phyloP scores from a whole-genome alignment of 2,113 vertebrate genomes.

The Nerophis ophidion region DNA sequence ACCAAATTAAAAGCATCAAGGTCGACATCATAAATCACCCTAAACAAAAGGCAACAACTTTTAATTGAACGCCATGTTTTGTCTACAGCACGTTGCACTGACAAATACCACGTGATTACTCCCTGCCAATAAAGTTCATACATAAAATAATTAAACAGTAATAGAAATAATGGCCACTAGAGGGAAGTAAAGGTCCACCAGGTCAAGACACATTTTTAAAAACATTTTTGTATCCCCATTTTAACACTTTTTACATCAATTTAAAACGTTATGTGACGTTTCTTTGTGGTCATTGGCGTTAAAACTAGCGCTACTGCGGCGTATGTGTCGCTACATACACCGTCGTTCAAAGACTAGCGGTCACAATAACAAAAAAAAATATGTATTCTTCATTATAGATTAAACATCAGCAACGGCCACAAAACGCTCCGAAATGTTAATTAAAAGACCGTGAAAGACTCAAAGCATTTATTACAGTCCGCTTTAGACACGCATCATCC shows the following conservation, averaged over 20 bases:
- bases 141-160: neutral
- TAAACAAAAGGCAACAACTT: neutral
- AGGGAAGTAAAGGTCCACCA: neutral
- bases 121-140: no score
- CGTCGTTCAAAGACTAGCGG: neutral
- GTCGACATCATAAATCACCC: neutral
- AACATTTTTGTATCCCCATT: neutral
- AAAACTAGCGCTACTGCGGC: neutral
- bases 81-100: no score
- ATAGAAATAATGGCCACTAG: neutral
- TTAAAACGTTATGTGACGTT: neutral
- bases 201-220: neutral
- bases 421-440: neutral
- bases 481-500: neutral
- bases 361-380: neutral
- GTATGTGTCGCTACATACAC: no score
- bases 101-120: no score
- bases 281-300: neutral
- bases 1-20: neutral
- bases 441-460: neutral
- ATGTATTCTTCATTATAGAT: neutral
- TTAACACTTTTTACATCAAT: no score
- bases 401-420: neutral
- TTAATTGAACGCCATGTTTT: no score
- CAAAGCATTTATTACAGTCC: neutral